phyloP scores from a whole-genome alignment of 2,797 vertebrate species.

The Erpetoichthys calabaricus region DNA sequence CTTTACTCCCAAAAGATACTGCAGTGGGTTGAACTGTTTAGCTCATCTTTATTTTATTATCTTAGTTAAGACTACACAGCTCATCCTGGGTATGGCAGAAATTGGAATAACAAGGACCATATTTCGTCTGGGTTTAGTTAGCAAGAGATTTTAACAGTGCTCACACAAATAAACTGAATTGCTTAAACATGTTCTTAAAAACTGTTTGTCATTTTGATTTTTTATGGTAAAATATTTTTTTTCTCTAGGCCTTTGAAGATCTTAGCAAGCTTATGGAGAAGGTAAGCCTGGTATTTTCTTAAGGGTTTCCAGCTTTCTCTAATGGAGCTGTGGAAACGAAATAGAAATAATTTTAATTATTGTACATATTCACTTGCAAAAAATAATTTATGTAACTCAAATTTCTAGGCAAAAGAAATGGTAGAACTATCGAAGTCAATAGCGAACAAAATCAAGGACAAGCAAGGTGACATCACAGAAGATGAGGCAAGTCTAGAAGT shows the following conservation, averaged over 20 bases:
- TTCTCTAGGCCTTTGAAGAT: constrained; percentile 88
- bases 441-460: constrained; percentile 96
- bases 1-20: too few relatives aligned
- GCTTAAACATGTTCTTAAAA: too few relatives aligned
- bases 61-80: too few relatives aligned
- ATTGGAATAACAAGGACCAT: too few relatives aligned
- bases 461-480: constrained; percentile 93
- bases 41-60: too few relatives aligned
- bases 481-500: constrained; percentile 68
- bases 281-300: constrained; percentile 44
- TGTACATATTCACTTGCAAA: too few relatives aligned
- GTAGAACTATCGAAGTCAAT: constrained; percentile 93
- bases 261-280: constrained; percentile 96
- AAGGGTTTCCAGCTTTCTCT: rapidly evolving
- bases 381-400: neutral
- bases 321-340: constrained; percentile 9
- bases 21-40: too few relatives aligned
- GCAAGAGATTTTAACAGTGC: too few relatives aligned
- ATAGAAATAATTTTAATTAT: neutral
- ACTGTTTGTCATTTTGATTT: neutral
- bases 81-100: too few relatives aligned
- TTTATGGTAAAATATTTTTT: constrained; percentile 13
- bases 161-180: too few relatives aligned
- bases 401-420: constrained; percentile 90
- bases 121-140: too few relatives aligned